Conservation (phyloP, 2,888 invertebrate genomes). For the Balanococcus diminutus region DNA sequence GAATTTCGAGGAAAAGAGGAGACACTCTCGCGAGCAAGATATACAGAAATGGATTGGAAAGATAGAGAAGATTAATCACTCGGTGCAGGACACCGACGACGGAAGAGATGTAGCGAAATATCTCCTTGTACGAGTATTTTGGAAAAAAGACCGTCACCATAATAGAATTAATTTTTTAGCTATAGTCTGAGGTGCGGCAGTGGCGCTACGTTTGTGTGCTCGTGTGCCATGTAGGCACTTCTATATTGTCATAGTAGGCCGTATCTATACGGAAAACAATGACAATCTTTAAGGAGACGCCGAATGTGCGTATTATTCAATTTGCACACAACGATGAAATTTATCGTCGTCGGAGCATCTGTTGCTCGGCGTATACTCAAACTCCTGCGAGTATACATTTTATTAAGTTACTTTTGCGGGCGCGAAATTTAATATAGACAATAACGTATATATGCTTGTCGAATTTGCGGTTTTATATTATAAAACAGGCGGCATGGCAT, state of each 20-base stretch:
- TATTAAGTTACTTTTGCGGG: not conserved
- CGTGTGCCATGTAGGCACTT: too few relatives aligned
- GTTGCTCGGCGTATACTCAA: not conserved
- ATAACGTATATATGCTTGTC: not conserved
- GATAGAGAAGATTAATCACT: constrained; percentile 24
- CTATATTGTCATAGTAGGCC: too few relatives aligned
- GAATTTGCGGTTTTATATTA: not conserved
- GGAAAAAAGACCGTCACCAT: not conserved
- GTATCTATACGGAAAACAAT: not conserved
- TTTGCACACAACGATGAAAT: not conserved
- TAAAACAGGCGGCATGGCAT: too few relatives aligned
- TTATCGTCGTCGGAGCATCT: not conserved
- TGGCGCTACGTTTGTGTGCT: not conserved
- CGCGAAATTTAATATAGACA: not conserved
- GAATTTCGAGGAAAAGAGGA: too few relatives aligned
- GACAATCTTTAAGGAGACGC: not conserved
- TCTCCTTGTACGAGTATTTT: not conserved
- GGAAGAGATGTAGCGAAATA: not conserved
- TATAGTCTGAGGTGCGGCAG: not conserved
- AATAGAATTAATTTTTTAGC: constrained; percentile 31
- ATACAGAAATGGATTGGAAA: constrained; percentile 17
- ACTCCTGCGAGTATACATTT: not conserved
- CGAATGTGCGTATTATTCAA: constrained; percentile 2
- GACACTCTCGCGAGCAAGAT: not conserved
- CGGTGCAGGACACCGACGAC: not conserved